Evolutionary conservation across 2,113 vertebrate genomes (phyloP), one percentile per base, ranked within the genome.

Genomic region (Leuciscus idus): DNA sequence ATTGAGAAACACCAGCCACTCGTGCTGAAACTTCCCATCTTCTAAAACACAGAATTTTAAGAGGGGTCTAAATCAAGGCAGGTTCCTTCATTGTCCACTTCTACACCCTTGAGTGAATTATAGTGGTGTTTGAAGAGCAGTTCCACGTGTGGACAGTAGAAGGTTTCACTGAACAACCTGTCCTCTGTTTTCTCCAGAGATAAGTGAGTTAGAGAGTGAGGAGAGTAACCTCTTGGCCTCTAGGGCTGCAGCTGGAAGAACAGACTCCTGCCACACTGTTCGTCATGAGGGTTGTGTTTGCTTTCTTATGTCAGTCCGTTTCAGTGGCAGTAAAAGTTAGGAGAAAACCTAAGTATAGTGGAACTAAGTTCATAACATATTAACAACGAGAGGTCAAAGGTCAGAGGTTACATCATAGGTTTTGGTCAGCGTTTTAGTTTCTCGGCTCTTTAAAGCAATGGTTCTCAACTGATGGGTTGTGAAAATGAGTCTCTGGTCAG

Each of bases 61-160:
- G 87, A 90, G 90, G 66, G 57, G 64, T 88, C 79, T 90, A 90
- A 90, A 90, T 90, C 90, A 89, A 86, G 86, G 66, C 78, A 11
- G 61, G 52, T 90, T 81, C 79, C 86, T 89, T 77, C 84, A 79
- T 85, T 89, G 85, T 66, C 70, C 83, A 87, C 83, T 89, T 86
- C 88, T 80, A 85, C 77, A 83, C 48, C 74, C 70, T 30, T 48
- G 73, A 76, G 87, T 87, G 85, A 88, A 86, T 89, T 87, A 86
- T 74, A 43, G 68, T 81, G 48, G 80, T 68, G 59, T 80, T 70
- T 73, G 59, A 68, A 78, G 84, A 80, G 39, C 30, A 74, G 55
- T 15, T 85, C 68, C 86, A 88, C 86, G 84, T 86, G 80, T 66
- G 52, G 79, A 80, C 61, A 66, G 39, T 80, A 59, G 64, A 70